Conservation (phyloP, 2,888 invertebrate genomes). For the Pyrocoelia pectoralis region DNA sequence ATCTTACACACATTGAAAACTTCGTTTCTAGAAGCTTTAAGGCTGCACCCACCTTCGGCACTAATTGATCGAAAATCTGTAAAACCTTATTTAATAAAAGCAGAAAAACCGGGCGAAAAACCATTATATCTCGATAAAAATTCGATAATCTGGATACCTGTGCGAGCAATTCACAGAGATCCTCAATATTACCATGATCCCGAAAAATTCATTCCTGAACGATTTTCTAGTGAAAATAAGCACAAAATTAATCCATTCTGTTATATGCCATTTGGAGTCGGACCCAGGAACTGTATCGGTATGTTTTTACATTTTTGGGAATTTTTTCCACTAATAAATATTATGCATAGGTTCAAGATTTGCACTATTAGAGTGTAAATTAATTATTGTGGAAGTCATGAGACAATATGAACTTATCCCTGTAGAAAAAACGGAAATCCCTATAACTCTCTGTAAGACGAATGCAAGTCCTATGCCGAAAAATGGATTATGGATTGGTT, state of each 20-base stretch:
- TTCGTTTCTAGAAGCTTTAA: conserved; percentile 60
- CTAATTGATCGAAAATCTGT: conserved; percentile 60
- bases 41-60: conserved; percentile 61
- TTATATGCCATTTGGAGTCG: conserved; percentile 63
- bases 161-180: conserved; percentile 45
- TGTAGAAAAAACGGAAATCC: background rate
- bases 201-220: conserved; percentile 35
- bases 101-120: conserved; percentile 29
- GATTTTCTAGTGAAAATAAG: conserved; percentile 44
- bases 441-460: background rate
- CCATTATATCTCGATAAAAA: background rate
- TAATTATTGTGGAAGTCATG: background rate
- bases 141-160: background rate
- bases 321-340: no score
- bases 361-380: background rate
- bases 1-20: no score
- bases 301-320: background rate
- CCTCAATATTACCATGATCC: conserved; percentile 62
- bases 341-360: conserved; percentile 3
- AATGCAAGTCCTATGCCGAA: background rate
- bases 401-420: background rate
- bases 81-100: conserved; percentile 56
- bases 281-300: conserved; percentile 55
- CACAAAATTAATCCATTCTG: conserved; percentile 60
- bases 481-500: conserved; percentile 4